Evolutionary conservation across 2,888 invertebrate species (phyloP).

Genomic region (Halocaridina rubra): DNA sequence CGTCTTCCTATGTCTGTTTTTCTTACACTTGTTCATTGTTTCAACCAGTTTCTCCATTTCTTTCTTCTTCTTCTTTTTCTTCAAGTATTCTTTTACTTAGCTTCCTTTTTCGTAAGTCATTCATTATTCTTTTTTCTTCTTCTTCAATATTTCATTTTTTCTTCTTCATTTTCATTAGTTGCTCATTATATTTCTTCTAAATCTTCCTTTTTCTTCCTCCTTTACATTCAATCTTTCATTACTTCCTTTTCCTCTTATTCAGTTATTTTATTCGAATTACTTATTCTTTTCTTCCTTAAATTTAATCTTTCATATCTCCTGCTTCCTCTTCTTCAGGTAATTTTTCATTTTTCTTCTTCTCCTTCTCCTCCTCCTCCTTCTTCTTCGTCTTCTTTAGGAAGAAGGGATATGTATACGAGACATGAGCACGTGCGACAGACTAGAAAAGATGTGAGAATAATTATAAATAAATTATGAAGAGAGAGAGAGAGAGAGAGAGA

Average conservation of each 20-base stretch:
- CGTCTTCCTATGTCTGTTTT: too few relatives aligned
- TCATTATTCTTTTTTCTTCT: too few relatives aligned
- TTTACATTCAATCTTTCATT: neutral
- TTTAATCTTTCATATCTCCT: neutral
- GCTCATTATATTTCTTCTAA: neutral
- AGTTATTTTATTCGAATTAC: too few relatives aligned
- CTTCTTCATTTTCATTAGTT: neutral
- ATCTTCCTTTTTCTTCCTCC: neutral
- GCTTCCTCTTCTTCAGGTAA: neutral
- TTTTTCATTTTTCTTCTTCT: neutral
- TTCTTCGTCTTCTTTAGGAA: neutral
- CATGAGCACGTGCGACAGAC: too few relatives aligned
- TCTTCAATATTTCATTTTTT: too few relatives aligned
- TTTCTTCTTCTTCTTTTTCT: too few relatives aligned
- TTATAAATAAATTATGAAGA: neutral
- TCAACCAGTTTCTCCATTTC: too few relatives aligned
- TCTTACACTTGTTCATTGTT: too few relatives aligned
- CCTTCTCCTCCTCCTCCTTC: neutral
- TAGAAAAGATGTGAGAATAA: too few relatives aligned
- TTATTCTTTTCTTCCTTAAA: too few relatives aligned
- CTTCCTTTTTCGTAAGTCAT: too few relatives aligned
- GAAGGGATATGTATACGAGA: neutral
- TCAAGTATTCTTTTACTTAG: too few relatives aligned
- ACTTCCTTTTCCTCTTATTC: neutral
- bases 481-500: conserved; percentile 20